Evolutionary conservation across 1,140 invertebrate genomes (phyloP), one percentile per base, ranked within the genome.

Genomic region (Cydia amplana): DNA sequence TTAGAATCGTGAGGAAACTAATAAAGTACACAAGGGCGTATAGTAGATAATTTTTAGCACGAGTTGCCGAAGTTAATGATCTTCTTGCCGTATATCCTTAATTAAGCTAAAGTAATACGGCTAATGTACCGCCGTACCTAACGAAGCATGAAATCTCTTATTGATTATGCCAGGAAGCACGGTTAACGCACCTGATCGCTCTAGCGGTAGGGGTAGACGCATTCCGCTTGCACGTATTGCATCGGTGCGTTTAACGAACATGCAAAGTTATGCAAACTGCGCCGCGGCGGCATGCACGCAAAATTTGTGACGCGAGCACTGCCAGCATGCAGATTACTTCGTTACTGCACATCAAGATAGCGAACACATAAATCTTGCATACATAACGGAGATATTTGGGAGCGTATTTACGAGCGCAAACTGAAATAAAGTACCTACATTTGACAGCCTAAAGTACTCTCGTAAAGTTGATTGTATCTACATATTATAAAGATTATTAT

Each of bases 191-290:
- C 55, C 55, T 60, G 18, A 60, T 60, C n/a, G 55, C 55, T 60
- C 9, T 2, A 60, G 55, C 55, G 9, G 55, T 12, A 20, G 51
- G 46, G 55, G 75, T 72, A 60, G 55, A 23, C 20, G 55, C 55
- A 60, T 60, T 60, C 55, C 20, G 55, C 55, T 60, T 60, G 20
- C 55, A 60, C 55, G 20, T 60, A 23, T 60, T 60, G 63, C 25
- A 70, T 74, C 75, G 80, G 74, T 82, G 83, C 84, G 84, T 85
- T 84, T 86, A 85, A 85, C 83, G 82, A 89, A 88, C 87, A 89
- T 91, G 88, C 81, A 87, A 89, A 91, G 83, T 89, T 90, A 91
- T 91, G 88, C 89, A 86, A 89, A 91, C 80, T 82, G 79, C 79
- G 78, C 36, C 78, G 73, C 80, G 76, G 82, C 76, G 79, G 78